A percentile compares a stretch with the other conserved stretches of the same genome.
These are phyloP conservation scores for Macrobrachium rosenbergii DNA, from an alignment of 1,140 invertebrate species.

Conservation along the genomic window DNA sequence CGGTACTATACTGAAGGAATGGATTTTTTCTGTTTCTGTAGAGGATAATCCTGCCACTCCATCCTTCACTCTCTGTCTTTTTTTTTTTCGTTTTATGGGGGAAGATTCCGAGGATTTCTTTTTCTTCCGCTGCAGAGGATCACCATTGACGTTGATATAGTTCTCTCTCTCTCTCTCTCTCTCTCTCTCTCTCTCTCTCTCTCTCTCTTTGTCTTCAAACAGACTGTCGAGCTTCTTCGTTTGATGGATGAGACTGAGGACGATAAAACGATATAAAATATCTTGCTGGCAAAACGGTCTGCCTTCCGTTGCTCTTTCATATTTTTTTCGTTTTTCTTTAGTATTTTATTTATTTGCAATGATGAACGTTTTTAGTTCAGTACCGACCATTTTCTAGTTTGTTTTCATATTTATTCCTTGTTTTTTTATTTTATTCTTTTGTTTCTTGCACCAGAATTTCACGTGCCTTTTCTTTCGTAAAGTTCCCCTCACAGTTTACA, in stretches of 20 bases:
- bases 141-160: too few relatives aligned
- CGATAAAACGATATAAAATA: too few relatives aligned
- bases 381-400: not conserved
- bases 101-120: too few relatives aligned
- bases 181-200: not conserved
- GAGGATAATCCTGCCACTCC: too few relatives aligned
- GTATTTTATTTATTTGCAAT: too few relatives aligned
- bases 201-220: not conserved
- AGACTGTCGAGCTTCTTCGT: not conserved
- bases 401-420: not conserved
- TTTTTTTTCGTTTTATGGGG: too few relatives aligned
- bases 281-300: not conserved
- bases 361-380: not conserved
- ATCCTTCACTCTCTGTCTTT: too few relatives aligned
- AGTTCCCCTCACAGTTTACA: not conserved
- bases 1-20: too few relatives aligned
- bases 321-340: not conserved
- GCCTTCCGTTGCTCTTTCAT: not conserved
- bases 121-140: too few relatives aligned
- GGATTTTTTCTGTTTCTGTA: too few relatives aligned
- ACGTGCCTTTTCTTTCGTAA: not conserved
- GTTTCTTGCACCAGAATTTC: not conserved
- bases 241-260: not conserved
- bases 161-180: too few relatives aligned
- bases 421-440: not conserved